phyloP scores from a whole-genome alignment of 2,797 vertebrate species.

The Champsocephalus gunnari region DNA sequence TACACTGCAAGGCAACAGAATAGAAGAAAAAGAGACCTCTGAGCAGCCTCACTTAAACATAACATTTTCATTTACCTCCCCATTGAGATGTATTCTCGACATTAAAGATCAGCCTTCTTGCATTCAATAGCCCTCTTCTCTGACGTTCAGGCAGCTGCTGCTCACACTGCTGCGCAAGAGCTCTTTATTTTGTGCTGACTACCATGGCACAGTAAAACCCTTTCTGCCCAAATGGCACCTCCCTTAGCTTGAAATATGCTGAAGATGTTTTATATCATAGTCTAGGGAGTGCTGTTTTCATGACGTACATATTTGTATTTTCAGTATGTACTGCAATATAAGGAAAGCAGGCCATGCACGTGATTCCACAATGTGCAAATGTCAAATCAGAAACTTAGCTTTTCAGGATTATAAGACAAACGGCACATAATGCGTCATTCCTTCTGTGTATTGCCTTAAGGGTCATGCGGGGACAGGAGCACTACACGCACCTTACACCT shows the following conservation, averaged over 20 bases:
- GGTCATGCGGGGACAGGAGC: not conserved
- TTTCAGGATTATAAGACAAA: not conserved
- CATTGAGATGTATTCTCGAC: slow-evolving; percentile 22
- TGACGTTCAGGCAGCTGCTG: slow-evolving; percentile 43
- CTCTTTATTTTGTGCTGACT: slow-evolving; percentile 41
- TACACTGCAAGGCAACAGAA: not conserved
- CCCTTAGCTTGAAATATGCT: slow-evolving; percentile 21
- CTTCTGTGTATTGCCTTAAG: not conserved
- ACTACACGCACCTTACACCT: not conserved
- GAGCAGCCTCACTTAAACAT: not conserved
- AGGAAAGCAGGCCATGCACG: slow-evolving; percentile 2
- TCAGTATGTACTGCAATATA: not conserved
- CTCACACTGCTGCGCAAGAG: not conserved
- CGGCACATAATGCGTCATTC: too few species aligned
- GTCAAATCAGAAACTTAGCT: not conserved
- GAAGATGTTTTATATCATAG: slow-evolving; percentile 23
- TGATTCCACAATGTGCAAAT: not conserved
- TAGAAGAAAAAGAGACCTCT: slow-evolving; percentile 11
- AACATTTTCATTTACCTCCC: slow-evolving; percentile 26
- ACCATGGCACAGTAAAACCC: slow-evolving; percentile 3
- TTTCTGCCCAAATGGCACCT: not conserved
- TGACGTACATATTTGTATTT: slow-evolving; percentile 18
- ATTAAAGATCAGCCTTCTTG: slow-evolving; percentile 33
- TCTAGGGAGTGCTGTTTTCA: slow-evolving; percentile 7
- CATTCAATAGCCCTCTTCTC: slow-evolving; percentile 17